These are phyloP conservation scores for Sciurus vulgaris DNA, from an alignment of 2,797 vertebrate species.

Conservation along the genomic window DNA sequence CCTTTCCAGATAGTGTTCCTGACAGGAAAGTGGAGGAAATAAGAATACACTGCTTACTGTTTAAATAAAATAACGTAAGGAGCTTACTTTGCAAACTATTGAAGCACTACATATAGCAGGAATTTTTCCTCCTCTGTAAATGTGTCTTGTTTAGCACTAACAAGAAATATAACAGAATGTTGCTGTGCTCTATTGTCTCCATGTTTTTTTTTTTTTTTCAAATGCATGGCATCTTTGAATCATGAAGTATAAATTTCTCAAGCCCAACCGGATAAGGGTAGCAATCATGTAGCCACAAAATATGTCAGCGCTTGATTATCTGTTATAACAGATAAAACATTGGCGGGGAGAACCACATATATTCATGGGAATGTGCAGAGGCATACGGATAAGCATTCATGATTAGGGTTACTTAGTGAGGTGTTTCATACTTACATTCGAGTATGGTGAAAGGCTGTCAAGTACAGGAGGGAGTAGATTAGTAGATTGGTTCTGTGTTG, in stretches of 20 bases:
- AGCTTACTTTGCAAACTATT: not conserved
- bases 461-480: slow-evolving; percentile 85
- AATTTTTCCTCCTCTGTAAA: not conserved
- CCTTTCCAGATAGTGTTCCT: not conserved
- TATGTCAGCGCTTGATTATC: slow-evolving; percentile 60
- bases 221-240: not conserved
- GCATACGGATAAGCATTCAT: slow-evolving; percentile 77
- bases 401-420: slow-evolving; percentile 80
- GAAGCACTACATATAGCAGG: not conserved
- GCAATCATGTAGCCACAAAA: slow-evolving; percentile 22
- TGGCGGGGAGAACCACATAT: slow-evolving; percentile 52
- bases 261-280: slow-evolving; percentile 39
- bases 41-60: not conserved
- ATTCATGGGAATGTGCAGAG: slow-evolving; percentile 68
- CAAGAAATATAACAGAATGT: not conserved
- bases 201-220: not conserved
- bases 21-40: not conserved
- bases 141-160: not conserved
- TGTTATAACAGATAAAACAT: slow-evolving; percentile 16
- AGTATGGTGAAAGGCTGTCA: slow-evolving; percentile 85
- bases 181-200: not conserved
- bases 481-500: slow-evolving; percentile 86
- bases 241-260: slow-evolving; percentile 58
- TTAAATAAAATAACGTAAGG: not conserved
- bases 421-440: slow-evolving; percentile 84